phyloP scores from a whole-genome alignment of 2,113 vertebrate species.

The Nothocercus julius region DNA sequence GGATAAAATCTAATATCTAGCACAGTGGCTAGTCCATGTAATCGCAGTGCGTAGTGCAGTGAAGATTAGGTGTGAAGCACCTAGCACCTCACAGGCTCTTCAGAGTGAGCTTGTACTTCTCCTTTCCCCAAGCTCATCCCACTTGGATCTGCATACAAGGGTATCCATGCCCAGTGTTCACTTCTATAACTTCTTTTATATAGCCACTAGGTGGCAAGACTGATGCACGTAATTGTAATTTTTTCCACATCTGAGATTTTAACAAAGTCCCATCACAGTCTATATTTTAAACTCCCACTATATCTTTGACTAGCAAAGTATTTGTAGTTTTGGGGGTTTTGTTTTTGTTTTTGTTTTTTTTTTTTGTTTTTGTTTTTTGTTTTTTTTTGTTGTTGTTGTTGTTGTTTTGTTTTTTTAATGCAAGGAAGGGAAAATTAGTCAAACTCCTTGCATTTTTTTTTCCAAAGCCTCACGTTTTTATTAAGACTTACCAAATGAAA shows the following conservation, averaged over 20 bases:
- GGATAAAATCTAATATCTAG: background rate
- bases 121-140: background rate
- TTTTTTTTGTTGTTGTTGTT: no score
- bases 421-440: background rate
- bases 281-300: background rate
- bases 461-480: background rate
- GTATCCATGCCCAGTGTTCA: fast-evolving
- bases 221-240: fast-evolving
- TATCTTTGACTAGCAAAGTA: background rate
- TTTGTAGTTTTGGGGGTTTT: background rate
- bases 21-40: background rate
- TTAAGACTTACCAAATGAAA: background rate
- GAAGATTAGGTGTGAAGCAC: background rate
- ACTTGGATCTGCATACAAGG: background rate
- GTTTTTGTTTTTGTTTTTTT: background rate
- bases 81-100: background rate
- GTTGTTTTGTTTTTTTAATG: no score
- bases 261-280: background rate
- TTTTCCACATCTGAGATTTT: background rate
- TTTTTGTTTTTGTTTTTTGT: background rate
- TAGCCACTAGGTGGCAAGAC: slow-evolving; percentile 45
- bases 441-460: background rate
- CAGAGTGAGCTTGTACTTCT: background rate
- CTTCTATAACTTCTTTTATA: background rate
- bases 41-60: background rate